Evolutionary conservation across 2,113 vertebrate genomes (phyloP), one percentile per base, ranked within the genome.

Genomic region (Morphnarchus princeps): DNA sequence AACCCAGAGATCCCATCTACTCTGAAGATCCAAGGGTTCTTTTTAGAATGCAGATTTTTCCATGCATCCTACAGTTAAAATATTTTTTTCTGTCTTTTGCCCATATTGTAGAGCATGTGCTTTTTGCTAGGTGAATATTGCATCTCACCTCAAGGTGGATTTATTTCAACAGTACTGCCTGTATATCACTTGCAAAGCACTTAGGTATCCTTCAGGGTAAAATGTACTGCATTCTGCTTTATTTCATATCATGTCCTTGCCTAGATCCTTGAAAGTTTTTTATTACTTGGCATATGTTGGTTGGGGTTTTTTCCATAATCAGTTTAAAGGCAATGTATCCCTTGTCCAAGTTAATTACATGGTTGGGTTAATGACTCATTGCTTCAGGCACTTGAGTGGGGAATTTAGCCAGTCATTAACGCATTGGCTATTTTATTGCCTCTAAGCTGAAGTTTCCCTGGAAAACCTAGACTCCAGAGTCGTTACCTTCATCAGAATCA

Each of bases 331-430:
- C 57, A 87, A 21, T 34, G 89, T 92, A 80, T 89, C 83, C 94
- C 94, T 72, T 91, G 77, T 89, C 91, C 94, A 49, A 76, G 90
- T 84, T 89, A 95, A 97, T 97, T 76, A 87, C 80, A 45, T 89
- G 90, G 72, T n/a, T 54, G 86, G 61, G 86, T 95, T 97, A 95
- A 95, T 91, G 95, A 73, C 93, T 96, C 87, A 9, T 61, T 93
- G 69, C 95, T 89, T 58, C 77, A 67, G 86, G 94, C 90, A 65
- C 72, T 32, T 31, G 69, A 72, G 59, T 50, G 73, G 52, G 81
- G 65, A 95, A 58, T 3, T 49, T 86, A 95, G 78, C 69, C 71
- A 79, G 79, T 84, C 90, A 47, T 32, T 67, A 86, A 38, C 20
- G 3, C 74, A 11, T 10, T 67, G 94, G 82, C 36, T 65, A 36